Evolutionary conservation across 2,797 vertebrate species (phyloP).

Genomic region (Lutjanus campechanus): DNA sequence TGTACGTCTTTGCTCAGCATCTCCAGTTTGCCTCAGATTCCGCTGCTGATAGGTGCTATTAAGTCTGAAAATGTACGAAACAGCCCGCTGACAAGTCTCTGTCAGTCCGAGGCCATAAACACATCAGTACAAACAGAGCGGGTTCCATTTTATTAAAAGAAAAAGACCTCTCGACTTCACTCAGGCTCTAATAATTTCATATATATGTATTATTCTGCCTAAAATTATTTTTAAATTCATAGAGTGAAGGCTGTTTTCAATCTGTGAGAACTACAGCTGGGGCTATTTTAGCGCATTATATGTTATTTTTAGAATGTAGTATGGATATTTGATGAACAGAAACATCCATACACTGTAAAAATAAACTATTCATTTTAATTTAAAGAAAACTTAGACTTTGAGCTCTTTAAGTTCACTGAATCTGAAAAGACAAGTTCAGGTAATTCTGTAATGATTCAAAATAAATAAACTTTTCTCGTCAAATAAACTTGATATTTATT

Average conservation of each 20-base stretch:
- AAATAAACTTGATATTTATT: no score
- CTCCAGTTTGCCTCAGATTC: slow-evolving; percentile 23
- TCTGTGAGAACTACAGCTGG: slow-evolving; percentile 24
- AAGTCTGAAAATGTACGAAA: slow-evolving; percentile 46
- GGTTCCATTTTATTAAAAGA: slow-evolving; percentile 49
- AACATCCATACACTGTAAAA: neutral
- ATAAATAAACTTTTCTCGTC: no score
- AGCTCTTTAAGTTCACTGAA: no score
- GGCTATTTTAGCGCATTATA: slow-evolving; percentile 22
- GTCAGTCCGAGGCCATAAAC: slow-evolving; percentile 41
- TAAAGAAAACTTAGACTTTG: no score
- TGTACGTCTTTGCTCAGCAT: slow-evolving; percentile 1
- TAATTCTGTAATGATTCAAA: no score
- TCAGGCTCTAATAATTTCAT: slow-evolving; percentile 46
- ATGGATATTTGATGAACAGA: slow-evolving; percentile 17
- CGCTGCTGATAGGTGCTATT: slow-evolving; percentile 28
- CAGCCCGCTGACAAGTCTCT: slow-evolving; percentile 34
- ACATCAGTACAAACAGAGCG: slow-evolving; percentile 35
- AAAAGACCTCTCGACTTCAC: slow-evolving; percentile 49
- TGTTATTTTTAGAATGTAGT: slow-evolving; percentile 45
- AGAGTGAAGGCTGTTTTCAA: slow-evolving; percentile 30
- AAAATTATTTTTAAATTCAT: slow-evolving; percentile 52
- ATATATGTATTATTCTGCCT: slow-evolving; percentile 54
- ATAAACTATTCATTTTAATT: no score
- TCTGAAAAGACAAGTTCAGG: no score